Evolutionary conservation across 2,113 vertebrate genomes (phyloP), one percentile per base, ranked within the genome.

Genomic region (Barnardius zonarius): DNA sequence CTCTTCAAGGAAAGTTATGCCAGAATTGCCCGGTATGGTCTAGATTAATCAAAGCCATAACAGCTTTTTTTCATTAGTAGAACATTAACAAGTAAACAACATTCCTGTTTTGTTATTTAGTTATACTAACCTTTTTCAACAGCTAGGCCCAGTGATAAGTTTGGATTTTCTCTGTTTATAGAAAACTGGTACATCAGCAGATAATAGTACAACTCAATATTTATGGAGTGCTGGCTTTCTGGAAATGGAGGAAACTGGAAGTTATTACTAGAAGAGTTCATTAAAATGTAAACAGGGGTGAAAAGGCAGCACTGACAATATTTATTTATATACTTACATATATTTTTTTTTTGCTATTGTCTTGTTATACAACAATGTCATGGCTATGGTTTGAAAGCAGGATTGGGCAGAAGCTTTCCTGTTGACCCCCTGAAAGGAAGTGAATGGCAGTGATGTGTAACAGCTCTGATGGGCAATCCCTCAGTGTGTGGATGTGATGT

Each of bases 1-100:
- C 82, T 96, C 84, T n/a, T 90, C 59, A 59, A 79, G 86, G 87
- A 74, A 82, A 93, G 68, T 79, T 89, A 93, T 92, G 95, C 95
- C 95, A 97, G 81, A 95, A 74, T 91, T 83, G 78, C 89, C 70
- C 46, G 33, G 86, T 74, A 77, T 80, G 70, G 64, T 30, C 70
- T 67, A 68, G 77, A 96, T 97, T 95, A 96, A 95, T 96, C 92
- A 96, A 95, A 96, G 46, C 74, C 10, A 4, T 96, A 96, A 94
- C 96, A 96, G 95, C 92, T 95, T 96, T 95, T 83, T 96, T 94
- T 96, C 96, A 97, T 97, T 96, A 95, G 89, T 83, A 70, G 95
- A 92, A 88, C 90, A 94, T 94, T 96, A 96, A 96, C 91, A 91
- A 96, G 95, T 97, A 97, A 97, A 96, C 94, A 97, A 96, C 95